Percentiles rank a stretch among this genome's conserved stretches.
Conservation (phyloP, 2,113 vertebrate genomes). For the Pongo pygmaeus region DNA sequence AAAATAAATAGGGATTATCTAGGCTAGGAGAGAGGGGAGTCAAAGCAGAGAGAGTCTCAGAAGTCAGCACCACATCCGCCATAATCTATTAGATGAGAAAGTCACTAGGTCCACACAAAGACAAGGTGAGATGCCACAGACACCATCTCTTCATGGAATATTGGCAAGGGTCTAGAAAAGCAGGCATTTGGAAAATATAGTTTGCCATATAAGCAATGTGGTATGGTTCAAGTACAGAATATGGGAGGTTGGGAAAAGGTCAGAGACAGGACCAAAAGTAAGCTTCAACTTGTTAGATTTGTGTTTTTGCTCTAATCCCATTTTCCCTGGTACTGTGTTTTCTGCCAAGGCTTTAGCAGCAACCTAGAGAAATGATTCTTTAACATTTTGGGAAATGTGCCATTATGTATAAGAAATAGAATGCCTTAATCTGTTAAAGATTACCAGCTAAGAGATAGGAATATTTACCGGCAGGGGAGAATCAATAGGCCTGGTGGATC, state of each 20-base stretch:
- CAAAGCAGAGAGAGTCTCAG: neutral
- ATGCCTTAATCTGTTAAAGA: neutral
- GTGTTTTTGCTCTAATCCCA: neutral
- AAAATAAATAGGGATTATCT: neutral
- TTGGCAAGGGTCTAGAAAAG: neutral
- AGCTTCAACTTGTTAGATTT: neutral
- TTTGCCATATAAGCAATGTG: neutral
- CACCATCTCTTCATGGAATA: neutral
- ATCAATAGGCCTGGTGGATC: neutral
- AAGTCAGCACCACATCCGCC: neutral
- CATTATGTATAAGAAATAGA: neutral
- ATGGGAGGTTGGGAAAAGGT: neutral
- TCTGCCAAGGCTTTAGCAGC: neutral
- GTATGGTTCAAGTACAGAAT: neutral
- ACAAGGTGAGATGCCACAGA: neutral
- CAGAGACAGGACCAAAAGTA: neutral
- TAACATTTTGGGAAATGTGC: neutral
- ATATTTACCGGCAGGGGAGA: neutral
- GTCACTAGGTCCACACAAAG: accelerated
- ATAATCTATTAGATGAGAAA: neutral
- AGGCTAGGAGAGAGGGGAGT: neutral
- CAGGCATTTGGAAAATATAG: neutral
- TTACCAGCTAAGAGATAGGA: neutral
- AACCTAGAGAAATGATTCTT: neutral
- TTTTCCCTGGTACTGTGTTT: neutral